These are phyloP conservation scores for Anagyrus pseudococci DNA, from an alignment of 2,888 invertebrate genomes.

Conservation along the genomic window DNA sequence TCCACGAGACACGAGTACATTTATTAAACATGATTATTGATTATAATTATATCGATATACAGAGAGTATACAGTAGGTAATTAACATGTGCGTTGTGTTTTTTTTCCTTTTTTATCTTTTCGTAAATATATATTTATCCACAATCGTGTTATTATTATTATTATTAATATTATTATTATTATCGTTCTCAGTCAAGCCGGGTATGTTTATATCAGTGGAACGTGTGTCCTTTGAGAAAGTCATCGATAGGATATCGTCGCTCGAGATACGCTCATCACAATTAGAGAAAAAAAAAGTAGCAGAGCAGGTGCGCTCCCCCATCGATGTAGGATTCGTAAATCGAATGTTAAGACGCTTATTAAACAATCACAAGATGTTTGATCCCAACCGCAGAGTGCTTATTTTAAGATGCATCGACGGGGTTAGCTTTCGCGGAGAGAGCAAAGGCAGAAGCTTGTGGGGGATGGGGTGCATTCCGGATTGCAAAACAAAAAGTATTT, in stretches of 20 bases:
- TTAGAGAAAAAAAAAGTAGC: constrained; percentile 14
- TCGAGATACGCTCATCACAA: constrained; percentile 28
- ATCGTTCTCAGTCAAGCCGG: too few relatives aligned
- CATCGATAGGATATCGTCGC: too few relatives aligned
- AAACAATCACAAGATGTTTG: constrained; percentile 15
- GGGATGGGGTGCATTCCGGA: constrained; percentile 12
- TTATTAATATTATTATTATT: constrained; percentile 26
- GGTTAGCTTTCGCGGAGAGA: constrained; percentile 39
- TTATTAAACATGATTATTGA: constrained; percentile 62
- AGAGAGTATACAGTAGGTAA: constrained; percentile 45
- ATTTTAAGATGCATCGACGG: constrained; percentile 24
- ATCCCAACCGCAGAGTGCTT: constrained; percentile 30
- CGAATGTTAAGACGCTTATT: constrained; percentile 20
- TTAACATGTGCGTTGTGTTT: constrained; percentile 29
- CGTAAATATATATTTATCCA: constrained; percentile 14
- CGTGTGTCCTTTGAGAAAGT: too few relatives aligned
- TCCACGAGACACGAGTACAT: constrained; percentile 61
- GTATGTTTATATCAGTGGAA: too few relatives aligned
- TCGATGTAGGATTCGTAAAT: background rate
- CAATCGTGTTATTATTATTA: constrained; percentile 23
- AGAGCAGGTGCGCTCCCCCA: constrained; percentile 11
- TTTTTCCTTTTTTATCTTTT: background rate
- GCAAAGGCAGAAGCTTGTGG: constrained; percentile 38
- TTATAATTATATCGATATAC: constrained; percentile 59
- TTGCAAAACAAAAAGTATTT: background rate